Percentiles rank a stretch among this genome's conserved stretches.
Evolutionary conservation across 2,888 invertebrate genomes (phyloP).

Genomic region (Carcina quercana): DNA sequence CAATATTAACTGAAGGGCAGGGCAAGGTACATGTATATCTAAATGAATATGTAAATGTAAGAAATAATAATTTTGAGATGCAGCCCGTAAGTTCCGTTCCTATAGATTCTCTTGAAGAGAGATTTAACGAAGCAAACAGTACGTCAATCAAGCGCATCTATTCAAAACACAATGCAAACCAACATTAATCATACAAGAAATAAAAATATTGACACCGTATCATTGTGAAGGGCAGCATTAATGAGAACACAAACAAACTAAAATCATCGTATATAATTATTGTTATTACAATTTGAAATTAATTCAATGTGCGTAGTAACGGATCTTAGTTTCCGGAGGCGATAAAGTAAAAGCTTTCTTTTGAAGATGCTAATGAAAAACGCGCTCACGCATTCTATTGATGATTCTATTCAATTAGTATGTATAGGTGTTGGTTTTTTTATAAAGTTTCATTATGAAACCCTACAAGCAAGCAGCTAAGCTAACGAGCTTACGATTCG

Average conservation of each 20-base stretch:
- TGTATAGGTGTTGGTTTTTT: no score
- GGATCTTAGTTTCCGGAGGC: constrained; percentile 25
- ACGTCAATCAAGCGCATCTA: constrained; percentile 48
- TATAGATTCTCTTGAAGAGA: constrained; percentile 32
- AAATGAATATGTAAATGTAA: no score
- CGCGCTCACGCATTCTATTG: no score
- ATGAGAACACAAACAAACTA: constrained; percentile 1
- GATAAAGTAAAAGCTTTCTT: constrained; percentile 32
- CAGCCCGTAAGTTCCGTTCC: no score
- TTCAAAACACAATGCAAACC: constrained; percentile 30
- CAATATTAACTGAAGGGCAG: no score
- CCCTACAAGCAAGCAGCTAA: no score
- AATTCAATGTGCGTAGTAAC: background rate
- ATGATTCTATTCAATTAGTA: no score
- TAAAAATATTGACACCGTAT: constrained; percentile 4
- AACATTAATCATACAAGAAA: constrained; percentile 13
- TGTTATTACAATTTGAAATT: background rate
- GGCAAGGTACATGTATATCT: no score
- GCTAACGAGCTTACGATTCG: no score
- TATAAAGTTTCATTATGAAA: no score
- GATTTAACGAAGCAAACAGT: constrained; percentile 46
- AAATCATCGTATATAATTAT: constrained; percentile 7
- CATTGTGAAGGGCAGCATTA: background rate
- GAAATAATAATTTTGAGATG: no score
- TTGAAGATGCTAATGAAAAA: no score